Base-by-base conservation (phyloP, 2,888 invertebrate species). In the Pachliopta kotzebuea region DNA sequence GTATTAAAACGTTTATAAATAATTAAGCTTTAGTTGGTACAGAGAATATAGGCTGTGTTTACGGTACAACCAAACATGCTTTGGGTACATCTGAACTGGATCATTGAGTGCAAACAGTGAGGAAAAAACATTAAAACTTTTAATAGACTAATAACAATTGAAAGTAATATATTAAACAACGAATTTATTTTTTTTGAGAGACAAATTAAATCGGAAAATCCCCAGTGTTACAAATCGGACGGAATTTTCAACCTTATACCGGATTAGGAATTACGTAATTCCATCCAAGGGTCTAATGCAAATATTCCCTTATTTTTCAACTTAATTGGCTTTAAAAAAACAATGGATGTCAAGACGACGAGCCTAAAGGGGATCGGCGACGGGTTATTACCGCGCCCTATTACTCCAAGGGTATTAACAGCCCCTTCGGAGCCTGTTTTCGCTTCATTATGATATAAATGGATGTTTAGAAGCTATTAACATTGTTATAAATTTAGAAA, bases 221-320 rank as follows among this genome's bases (percentile, higher is more conserved):
- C 18, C n/a, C n/a, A 18, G 9, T 31, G n/a, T 56, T 37, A 18
- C 45, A 45, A 45, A 45, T n/a, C 45, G 7, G 4, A 7, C 6
- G 1, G 45, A 45, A 45, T 45, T 45, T 45, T 45, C 18, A 45
- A 45, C 7, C 45, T 45, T 45, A 45, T 45, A 45, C 45, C 45
- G 45, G n/a, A 45, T 45, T 45, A n/a, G 45, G 45, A n/a, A n/a
- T n/a, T 45, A 45, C 18, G 18, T n/a, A n/a, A 45, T n/a, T 45
- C 18, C 18, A n/a, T n/a, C 50, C 50, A 14, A 21, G 50, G 50
- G 50, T 21, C 21, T 21, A 11, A n/a, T n/a, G n/a, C 50, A 21
- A 52, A 21, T 11, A 11, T 52, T 52, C 50, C 18, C n/a, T n/a
- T 52, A 21, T 52, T 52, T 52, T 52, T 52, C 50, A 52, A 21